These are phyloP conservation scores for Periphyllus acericola DNA, from an alignment of 2,888 invertebrate species.

Conservation along the genomic window DNA sequence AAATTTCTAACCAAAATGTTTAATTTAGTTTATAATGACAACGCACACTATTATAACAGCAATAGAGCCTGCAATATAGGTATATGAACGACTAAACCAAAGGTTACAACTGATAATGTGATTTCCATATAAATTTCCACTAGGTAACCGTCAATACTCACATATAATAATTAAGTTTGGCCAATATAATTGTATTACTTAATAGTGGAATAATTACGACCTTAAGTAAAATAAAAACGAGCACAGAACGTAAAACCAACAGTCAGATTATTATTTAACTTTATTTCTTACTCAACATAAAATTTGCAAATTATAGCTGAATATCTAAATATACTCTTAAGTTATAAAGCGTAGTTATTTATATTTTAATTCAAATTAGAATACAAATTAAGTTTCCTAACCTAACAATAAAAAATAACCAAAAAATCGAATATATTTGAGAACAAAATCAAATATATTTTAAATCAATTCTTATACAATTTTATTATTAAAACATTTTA, in stretches of 20 bases:
- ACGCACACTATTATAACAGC: neutral
- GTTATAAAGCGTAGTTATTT: neutral
- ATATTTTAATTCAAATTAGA: neutral
- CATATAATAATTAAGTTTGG: neutral
- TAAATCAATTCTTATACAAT: neutral
- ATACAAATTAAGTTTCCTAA: neutral
- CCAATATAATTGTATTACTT: neutral
- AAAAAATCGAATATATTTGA: neutral
- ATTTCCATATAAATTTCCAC: neutral
- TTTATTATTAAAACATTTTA: neutral
- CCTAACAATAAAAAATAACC: neutral
- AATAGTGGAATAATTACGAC: neutral
- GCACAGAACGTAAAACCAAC: neutral
- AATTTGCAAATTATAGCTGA: neutral
- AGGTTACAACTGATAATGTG: neutral
- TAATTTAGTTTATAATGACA: conserved; percentile 16
- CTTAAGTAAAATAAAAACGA: neutral
- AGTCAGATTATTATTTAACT: neutral
- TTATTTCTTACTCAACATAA: neutral
- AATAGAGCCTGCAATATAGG: neutral
- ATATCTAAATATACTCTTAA: neutral
- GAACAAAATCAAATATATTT: neutral
- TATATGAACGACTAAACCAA: conserved; percentile 19
- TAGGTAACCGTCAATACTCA: neutral
- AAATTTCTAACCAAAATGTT: conserved; percentile 32